Evolutionary conservation across 92 coral and sea anemone species (phyloP), one percentile per base, ranked within the genome.

Genomic region (Bergia puertoricense): DNA sequence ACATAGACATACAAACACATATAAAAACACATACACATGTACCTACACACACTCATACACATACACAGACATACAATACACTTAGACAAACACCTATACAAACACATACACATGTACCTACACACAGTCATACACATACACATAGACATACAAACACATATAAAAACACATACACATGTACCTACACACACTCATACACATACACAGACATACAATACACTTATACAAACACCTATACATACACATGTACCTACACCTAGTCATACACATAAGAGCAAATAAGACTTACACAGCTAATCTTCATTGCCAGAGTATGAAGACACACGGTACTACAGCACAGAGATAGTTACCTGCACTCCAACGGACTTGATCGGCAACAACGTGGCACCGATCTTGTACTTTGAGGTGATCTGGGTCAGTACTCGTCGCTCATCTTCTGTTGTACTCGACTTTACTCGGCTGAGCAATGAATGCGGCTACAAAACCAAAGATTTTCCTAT

Each of bases 311-410:
- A 15, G 68, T 3, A 15, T 16, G 2, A 6, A 0, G 23, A 1
- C 3, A 62, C 16, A 10, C 5, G 39, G 54, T 42, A 30, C 44
- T 18, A 22, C 72, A 67, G 6, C 14, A 41, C 75, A 68, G 46
- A n/a, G 44, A 69, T 18, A 14, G 30, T 76, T 74, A 90, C 92
- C 91, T 96, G 99, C 78, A 96, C 99, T 43, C 99, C 99, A 42
- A 96, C 99, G 20, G 99, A 95, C 75, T 96, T 95, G 87, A 96
- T 96, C 10, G 99, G 99, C 67, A 96, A 93, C 67, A 96, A 90
- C 0, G 97, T 93, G 59, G 98, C 93, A 2, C 94, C 94, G 5
- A 96, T 93, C 57, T 91, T 93, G 88, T 89, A 93, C 88, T 96
- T 96, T 88, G 94, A 90, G 66, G 98, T 96, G 85, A 96, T 93